Conservation (phyloP, 2,888 invertebrate species). For the Neoitamus cyanurus region DNA sequence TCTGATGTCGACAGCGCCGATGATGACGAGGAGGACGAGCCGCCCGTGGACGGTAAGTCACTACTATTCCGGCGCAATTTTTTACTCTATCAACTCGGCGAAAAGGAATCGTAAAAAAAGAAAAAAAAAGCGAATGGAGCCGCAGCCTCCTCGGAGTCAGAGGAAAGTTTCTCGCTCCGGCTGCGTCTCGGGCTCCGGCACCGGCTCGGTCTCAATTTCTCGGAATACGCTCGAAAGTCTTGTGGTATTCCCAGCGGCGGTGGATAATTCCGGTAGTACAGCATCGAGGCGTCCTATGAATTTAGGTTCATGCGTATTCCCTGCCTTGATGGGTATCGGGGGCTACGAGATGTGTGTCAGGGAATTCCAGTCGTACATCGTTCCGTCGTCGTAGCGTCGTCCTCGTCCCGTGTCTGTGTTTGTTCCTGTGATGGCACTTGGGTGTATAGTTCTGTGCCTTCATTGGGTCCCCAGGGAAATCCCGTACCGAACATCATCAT, state of each 20-base stretch:
- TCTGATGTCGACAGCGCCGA: conserved; percentile 55
- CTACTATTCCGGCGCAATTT: neutral
- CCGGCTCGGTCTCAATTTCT: conserved; percentile 24
- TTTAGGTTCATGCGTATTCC: conserved; percentile 44
- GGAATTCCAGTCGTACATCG: conserved; percentile 23
- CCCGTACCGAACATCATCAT: conserved; percentile 65
- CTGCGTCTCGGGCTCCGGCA: neutral
- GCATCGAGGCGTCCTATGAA: conserved; percentile 38
- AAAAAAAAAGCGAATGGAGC: neutral
- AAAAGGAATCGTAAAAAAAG: conserved; percentile 11
- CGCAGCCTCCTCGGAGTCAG: neutral
- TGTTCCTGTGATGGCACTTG: conserved; percentile 62
- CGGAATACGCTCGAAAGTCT: conserved; percentile 32
- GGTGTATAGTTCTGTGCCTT: conserved; percentile 60
- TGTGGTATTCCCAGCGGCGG: conserved; percentile 27
- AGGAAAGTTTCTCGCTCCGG: conserved; percentile 4
- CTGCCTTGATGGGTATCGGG: conserved; percentile 28
- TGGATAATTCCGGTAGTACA: conserved; percentile 43
- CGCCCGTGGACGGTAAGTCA: conserved; percentile 48
- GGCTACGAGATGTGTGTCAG: conserved; percentile 18
- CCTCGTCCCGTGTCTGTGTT: conserved; percentile 33
- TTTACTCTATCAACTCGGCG: conserved; percentile 12
- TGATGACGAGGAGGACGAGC: conserved; percentile 49
- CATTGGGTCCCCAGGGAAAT: conserved; percentile 61
- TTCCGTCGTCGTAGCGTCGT: neutral